phyloP scores from a whole-genome alignment of 2,113 vertebrate species.

The Oreotrochilus melanogaster region DNA sequence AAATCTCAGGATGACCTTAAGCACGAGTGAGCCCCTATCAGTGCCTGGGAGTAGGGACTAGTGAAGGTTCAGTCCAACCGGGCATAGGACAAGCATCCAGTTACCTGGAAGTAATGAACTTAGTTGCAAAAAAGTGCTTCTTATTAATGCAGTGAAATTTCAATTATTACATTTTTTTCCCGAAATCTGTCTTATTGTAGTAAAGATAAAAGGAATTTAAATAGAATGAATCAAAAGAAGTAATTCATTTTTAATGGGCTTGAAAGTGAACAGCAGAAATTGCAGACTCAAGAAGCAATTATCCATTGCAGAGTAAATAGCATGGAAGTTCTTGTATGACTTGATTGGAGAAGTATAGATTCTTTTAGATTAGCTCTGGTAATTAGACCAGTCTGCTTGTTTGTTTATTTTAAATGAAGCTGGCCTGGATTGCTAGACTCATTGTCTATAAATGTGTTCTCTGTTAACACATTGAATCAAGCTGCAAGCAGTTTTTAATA shows the following conservation, averaged over 20 bases:
- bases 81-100: not conserved
- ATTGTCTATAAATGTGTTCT: not conserved
- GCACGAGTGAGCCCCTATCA: not conserved
- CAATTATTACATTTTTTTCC: not conserved
- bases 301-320: not conserved
- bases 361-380: constrained; percentile 26
- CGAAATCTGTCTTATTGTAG: not conserved
- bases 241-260: not conserved
- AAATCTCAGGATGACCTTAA: not conserved
- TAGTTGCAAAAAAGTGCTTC: not conserved
- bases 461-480: not conserved
- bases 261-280: not conserved
- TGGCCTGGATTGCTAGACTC: not conserved
- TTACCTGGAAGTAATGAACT: not conserved
- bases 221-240: not conserved
- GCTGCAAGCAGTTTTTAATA: not conserved
- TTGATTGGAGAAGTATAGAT: constrained; percentile 22
- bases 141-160: not conserved
- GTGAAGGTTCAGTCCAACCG: not conserved
- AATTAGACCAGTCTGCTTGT: not conserved
- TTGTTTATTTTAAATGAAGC: constrained; percentile 14
- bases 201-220: not conserved
- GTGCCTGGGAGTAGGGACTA: not conserved
- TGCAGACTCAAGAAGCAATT: not conserved
- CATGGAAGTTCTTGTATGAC: not conserved